Base-by-base conservation (phyloP, 2,113 vertebrate genomes). In the Actinemys pallida region DNA sequence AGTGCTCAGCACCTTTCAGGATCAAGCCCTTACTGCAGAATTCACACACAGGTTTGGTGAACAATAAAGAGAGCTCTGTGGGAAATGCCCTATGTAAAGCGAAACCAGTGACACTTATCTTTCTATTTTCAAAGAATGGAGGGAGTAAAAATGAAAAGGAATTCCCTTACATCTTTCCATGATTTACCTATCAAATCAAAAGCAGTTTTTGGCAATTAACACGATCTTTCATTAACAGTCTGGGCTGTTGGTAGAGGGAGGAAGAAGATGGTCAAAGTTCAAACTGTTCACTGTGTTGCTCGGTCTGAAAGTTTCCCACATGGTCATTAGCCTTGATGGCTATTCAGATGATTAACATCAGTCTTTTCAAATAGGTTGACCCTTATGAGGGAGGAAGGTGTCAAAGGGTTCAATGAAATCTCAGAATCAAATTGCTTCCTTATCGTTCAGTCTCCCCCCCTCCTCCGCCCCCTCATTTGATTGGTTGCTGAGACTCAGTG, bases 351-450 rank as follows among this genome's bases (percentile, higher is more conserved):
- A 97, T 95, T 97, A 93, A 10, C 80, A 95, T 94, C 8, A 49
- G 86, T 90, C 47, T 93, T 96, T 97, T 87, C 81, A 92, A 96
- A 92, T 85, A 50, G 83, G 57, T 57, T 83, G 93, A 87, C n/a
- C 42, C 27, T 93, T 94, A 96, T 29, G 62, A 72, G 54, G 5
- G 19, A 90, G 86, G 49, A 95, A 49, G 6, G 9, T 94, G 20
- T 96, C 94, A 78, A 65, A 59, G 80, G 13, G 17, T 83, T 91
- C 62, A 93, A 96, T 95, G 78, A 97, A 83, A 87, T 6, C 39
- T 96, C 52, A 93, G 83, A 96, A 96, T 50, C 14, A 45, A 98
- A 88, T 20, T 92, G 3, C 2, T 89, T 52, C 81, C 8, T 9
- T 83, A 5, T 13, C 13, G 29, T 5, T 31, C 16, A 79, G n/a